Conservation (phyloP, 2,888 invertebrate species). For the Nomada flava region DNA sequence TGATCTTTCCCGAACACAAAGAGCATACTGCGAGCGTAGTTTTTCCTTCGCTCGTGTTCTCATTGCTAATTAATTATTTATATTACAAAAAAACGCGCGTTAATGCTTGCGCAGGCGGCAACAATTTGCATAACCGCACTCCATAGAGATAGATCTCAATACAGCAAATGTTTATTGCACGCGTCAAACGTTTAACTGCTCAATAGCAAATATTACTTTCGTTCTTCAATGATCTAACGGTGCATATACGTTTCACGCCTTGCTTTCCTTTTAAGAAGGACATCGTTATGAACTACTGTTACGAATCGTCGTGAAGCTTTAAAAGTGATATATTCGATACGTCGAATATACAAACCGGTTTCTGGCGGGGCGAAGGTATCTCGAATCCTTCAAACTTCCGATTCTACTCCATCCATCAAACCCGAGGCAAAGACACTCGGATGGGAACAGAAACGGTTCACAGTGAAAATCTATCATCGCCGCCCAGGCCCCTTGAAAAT, state of each 20-base stretch:
- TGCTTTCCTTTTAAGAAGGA: background rate
- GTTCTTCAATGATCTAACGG: conserved; percentile 13
- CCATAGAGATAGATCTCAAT: conserved; percentile 32
- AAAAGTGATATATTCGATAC: background rate
- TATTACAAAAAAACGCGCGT: conserved; percentile 16
- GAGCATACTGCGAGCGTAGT: conserved; percentile 1
- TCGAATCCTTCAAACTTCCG: too few relatives aligned
- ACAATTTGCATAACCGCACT: conserved; percentile 49
- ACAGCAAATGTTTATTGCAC: conserved; percentile 26
- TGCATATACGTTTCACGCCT: background rate
- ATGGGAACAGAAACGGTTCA: too few relatives aligned
- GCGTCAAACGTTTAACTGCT: conserved; percentile 14
- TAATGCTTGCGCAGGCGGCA: conserved; percentile 50
- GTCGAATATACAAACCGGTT: background rate
- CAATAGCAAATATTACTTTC: conserved; percentile 23
- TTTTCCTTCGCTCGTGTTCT: conserved; percentile 22
- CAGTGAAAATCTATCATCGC: too few relatives aligned
- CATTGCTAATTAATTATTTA: conserved; percentile 44
- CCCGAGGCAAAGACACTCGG: too few relatives aligned
- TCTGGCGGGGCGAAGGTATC: too few relatives aligned
- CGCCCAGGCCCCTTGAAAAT: too few relatives aligned
- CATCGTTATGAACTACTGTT: background rate
- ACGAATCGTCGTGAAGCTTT: background rate
- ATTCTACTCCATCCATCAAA: too few relatives aligned
- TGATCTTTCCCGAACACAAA: background rate